A percentile compares a stretch with the other conserved stretches of the same genome.
These are phyloP conservation scores for Allobates femoralis DNA, from an alignment of 2,797 vertebrate species.

Conservation along the genomic window DNA sequence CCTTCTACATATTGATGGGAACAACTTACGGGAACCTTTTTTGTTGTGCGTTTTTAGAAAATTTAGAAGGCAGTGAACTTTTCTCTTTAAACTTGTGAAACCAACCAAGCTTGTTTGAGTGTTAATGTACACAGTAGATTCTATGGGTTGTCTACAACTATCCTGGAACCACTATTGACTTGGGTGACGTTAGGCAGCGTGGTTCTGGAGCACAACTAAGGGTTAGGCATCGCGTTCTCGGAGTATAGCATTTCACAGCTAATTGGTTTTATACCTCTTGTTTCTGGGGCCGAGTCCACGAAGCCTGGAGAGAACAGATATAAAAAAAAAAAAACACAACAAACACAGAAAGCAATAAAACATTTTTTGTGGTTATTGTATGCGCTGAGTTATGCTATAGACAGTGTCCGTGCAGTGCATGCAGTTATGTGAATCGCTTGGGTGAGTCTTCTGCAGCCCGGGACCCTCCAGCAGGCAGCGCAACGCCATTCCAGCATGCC, in stretches of 20 bases:
- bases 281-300: constrained; percentile 98
- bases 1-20: background rate
- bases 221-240: constrained; percentile 51
- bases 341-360: constrained; percentile 80
- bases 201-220: constrained; percentile 53
- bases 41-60: background rate
- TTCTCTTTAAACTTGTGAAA: constrained; percentile 35
- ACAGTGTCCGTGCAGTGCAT: constrained; percentile 76
- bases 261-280: constrained; percentile 95
- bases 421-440: constrained; percentile 67
- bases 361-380: constrained; percentile 73
- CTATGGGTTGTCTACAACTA: constrained; percentile 52
- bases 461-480: background rate
- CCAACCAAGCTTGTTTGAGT: constrained; percentile 62
- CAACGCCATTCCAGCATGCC: constrained; percentile 13
- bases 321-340: constrained; percentile 79
- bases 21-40: background rate
- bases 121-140: constrained; percentile 26
- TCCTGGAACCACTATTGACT: constrained; percentile 23
- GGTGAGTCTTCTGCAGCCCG: constrained; percentile 26
- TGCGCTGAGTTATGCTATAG: constrained; percentile 65
- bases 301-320: constrained; percentile 98
- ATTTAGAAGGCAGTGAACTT: background rate
- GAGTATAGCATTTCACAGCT: constrained; percentile 65
- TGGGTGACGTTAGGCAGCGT: constrained; percentile 42